Conservation (phyloP, 2,888 invertebrate species). For the Nomada lathburiana region DNA sequence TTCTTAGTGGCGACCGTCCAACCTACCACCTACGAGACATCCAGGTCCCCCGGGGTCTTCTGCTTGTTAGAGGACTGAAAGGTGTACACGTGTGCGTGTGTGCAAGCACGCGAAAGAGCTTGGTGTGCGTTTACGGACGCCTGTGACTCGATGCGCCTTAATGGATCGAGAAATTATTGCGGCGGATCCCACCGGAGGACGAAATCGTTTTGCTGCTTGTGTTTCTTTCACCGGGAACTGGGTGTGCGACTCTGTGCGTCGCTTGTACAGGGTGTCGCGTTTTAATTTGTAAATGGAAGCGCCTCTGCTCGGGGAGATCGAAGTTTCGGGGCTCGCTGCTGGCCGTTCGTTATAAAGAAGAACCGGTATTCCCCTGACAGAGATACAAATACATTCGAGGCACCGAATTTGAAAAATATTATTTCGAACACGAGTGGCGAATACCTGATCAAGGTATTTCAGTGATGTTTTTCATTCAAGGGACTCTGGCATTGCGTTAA, state of each 20-base stretch:
- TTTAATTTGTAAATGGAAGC: constrained; percentile 63
- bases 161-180: constrained; percentile 72
- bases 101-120: constrained; percentile 5
- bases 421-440: too few relatives aligned
- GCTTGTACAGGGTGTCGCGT: constrained; percentile 53
- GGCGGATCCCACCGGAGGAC: constrained; percentile 49
- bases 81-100: constrained; percentile 9
- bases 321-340: not conserved
- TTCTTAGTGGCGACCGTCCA: constrained; percentile 79
- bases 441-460: too few relatives aligned
- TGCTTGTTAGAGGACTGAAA: constrained; percentile 54
- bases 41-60: constrained; percentile 50
- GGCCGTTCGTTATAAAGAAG: too few relatives aligned
- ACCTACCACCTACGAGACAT: constrained; percentile 65
- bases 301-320: constrained; percentile 14
- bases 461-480: too few relatives aligned
- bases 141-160: constrained; percentile 52
- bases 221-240: constrained; percentile 51
- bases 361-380: too few relatives aligned
- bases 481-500: too few relatives aligned
- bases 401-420: too few relatives aligned
- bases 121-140: constrained; percentile 30
- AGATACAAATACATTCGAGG: too few relatives aligned
- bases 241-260: constrained; percentile 26
- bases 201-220: constrained; percentile 57